Percentiles rank a stretch among this genome's conserved stretches.
Evolutionary conservation across 2,888 invertebrate genomes (phyloP).

Genomic region (Drosophila melanosoma): DNA sequence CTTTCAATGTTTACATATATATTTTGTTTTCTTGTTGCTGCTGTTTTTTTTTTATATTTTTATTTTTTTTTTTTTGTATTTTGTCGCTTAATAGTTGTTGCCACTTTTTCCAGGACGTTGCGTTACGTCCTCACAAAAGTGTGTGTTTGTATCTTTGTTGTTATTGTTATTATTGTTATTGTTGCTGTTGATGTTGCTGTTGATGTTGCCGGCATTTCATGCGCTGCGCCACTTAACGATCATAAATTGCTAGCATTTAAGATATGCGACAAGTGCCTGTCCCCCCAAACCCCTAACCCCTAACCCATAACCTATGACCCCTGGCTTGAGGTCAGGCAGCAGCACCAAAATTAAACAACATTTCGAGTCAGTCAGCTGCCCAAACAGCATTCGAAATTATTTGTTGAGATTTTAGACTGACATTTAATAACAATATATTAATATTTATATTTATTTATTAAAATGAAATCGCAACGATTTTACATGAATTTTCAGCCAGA

Average conservation of each 20-base stretch:
- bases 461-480: neutral
- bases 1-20: conserved; percentile 26
- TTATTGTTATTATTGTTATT: conserved; percentile 9
- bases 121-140: conserved; percentile 5
- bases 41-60: neutral
- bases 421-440: neutral
- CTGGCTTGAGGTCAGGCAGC: neutral
- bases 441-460: neutral
- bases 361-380: neutral
- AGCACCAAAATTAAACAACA: neutral
- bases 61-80: neutral
- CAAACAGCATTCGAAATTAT: neutral
- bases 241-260: conserved; percentile 60
- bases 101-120: conserved; percentile 19
- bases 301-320: neutral
- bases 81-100: conserved; percentile 31
- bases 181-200: conserved; percentile 3
- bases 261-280: conserved; percentile 58
- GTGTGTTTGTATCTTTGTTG: conserved; percentile 7
- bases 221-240: conserved; percentile 58
- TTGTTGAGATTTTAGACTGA: neutral
- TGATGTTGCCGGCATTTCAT: conserved; percentile 35
- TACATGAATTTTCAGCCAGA: neutral
- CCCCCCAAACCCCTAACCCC: neutral
- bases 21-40: neutral